Evolutionary conservation across 2,888 invertebrate species (phyloP), one percentile per base, ranked within the genome.

Genomic region (Papilio elwesi): DNA sequence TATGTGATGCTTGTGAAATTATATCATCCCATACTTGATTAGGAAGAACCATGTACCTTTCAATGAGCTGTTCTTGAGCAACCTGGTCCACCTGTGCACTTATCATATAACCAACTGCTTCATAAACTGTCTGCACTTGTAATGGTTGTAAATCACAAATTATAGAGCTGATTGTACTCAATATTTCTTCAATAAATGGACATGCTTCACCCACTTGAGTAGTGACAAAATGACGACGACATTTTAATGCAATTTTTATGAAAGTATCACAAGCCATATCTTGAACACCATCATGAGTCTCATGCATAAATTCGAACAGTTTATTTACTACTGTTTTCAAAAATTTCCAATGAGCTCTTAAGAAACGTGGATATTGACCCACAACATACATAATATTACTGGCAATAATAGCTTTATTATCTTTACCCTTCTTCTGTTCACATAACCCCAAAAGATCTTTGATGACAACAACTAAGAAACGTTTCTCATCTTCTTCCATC

Each of bases 181-280:
- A 95, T 84, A 99, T 99, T 94, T 99, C 99, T 87, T 99, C 99
- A 86, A 99, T 99, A 90, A 99, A 99, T 67, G 99, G 99, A 94
- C 98, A 97, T 53, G 97, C 96, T 93, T 99, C 99, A 57, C 99
- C 99, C 76, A 97, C 96, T 94, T 99, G 99, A 59, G 98, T 96
- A 76, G 97, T 98, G 26, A 99, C 99, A 94, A 99, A 99, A 93
- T 99, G 99, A 81, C 99, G 95, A 77, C 98, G 95, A 93, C 99
- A 99, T 92, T 99, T 99, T 82, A 98, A 95, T 48, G 99, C 98
- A 85, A 99, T 99, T 94, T 99, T 99, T 81, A 99, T 99, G 89
- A 99, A 99, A 55, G 99, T 99, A 94, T 99, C 99, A 94, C 99
- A 99, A 75, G 99, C 99, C 99, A 99, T 99, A 86, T 99, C 99